Base-by-base conservation (phyloP, 2,888 invertebrate genomes). In the Monoplex corrugatus region DNA sequence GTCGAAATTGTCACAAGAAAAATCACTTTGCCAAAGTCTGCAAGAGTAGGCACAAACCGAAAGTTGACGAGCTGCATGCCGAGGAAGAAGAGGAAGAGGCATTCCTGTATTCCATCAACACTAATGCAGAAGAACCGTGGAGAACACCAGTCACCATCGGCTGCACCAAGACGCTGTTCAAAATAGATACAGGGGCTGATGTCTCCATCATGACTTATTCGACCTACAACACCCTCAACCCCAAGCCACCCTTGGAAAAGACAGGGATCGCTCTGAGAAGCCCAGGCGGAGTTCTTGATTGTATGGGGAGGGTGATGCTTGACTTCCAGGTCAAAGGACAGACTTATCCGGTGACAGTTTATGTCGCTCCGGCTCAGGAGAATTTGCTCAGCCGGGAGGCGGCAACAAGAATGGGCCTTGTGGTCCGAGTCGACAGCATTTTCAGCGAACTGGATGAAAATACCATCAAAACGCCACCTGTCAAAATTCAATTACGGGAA, bases 131-230 rank as follows among this genome's bases (percentile, higher is more conserved):
- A n/a, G n/a, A n/a, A n/a, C n/a, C n/a, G n/a, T n/a, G n/a, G n/a
- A n/a, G n/a, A n/a, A n/a, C n/a, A n/a, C n/a, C n/a, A n/a, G n/a
- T n/a, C n/a, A n/a, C n/a, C n/a, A n/a, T n/a, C n/a, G n/a, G n/a
- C n/a, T n/a, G n/a, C n/a, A n/a, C n/a, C n/a, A n/a, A n/a, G n/a
- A n/a, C n/a, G n/a, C n/a, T n/a, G n/a, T 83, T 83, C 50, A 83
- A 83, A 23, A 83, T 83, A n/a, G 83, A 83, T 35, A 45, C 83
- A 16, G 83, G 83, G 16, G 83, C 83, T n/a, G 83, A 83, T 50
- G 83, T 45, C n/a, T 23, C 32, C 13, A 35, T 83, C 8, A 45
- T 83, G 19, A 32, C 45, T 8, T n/a, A 19, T 5, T 5, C 45
- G 2, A 13, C 8, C 8, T 83, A n/a, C 83, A 32, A 45, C 16